Evolutionary conservation across 2,797 vertebrate species (phyloP), one percentile per base, ranked within the genome.

Genomic region (Spea hammondii): DNA sequence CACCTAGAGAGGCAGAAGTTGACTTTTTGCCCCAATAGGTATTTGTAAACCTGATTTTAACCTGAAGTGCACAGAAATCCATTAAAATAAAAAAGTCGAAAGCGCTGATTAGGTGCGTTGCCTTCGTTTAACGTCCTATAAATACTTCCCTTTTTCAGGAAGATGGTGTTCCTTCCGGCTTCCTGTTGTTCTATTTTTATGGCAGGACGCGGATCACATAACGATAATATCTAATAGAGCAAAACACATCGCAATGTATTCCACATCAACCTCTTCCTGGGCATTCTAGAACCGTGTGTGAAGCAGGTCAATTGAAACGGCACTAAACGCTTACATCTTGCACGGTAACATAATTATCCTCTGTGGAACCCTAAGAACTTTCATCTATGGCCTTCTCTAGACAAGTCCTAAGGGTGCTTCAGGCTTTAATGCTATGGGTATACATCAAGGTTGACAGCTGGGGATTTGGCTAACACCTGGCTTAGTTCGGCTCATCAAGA

Each of bases 71-170:
- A 17, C 12, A 14, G 14, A 14, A 62, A 32, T 17, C 7, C n/a
- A 5, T 17, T 2, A 14, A 62, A 62, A 62, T 17, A 62, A 62
- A 62, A 62, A 55, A 48, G 6, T 44, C 12, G n/a, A 60, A 54
- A 14, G 9, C 11, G 8, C 65, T 13, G 49, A 11, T n/a, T 17
- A 32, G 49, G 51, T 49, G 7, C 17, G 9, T 65, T 44, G 9
- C 49, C 64, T 8, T 32, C 13, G 4, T 45, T 53, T 4, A 65
- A 5, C 44, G 45, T 77, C 54, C 85, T 83, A 84, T 82, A 85
- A 88, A 89, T 84, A 83, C 72, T 11, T 7, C 45, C 54, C 6
- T 46, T 11, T 7, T 66, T 5, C 86, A 85, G 87, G 85, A 88
- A 88, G 85, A 53, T 0, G 32, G 49, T 64, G 0, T 49, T 80